Evolutionary conservation across 2,888 invertebrate species (phyloP).

Genomic region (Lasius platythorax): DNA sequence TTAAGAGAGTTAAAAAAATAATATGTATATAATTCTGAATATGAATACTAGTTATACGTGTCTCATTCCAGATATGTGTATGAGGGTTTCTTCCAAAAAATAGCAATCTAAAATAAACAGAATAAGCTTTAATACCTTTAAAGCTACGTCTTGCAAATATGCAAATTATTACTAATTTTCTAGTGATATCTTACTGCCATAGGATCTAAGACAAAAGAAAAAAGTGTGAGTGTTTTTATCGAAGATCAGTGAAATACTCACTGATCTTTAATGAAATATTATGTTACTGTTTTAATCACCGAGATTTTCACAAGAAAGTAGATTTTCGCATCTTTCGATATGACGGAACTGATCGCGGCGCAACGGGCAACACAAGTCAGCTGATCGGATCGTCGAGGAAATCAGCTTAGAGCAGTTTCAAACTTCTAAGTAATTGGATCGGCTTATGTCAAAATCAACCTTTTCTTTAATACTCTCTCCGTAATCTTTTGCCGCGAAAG

Average conservation of each 20-base stretch:
- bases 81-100: too few relatives aligned
- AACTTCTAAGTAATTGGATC: slow-evolving; percentile 66
- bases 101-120: not conserved
- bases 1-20: not conserved
- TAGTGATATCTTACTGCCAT: too few relatives aligned
- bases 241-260: too few relatives aligned
- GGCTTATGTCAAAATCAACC: slow-evolving; percentile 59
- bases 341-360: not conserved
- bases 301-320: not conserved
- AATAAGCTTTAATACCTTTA: too few relatives aligned
- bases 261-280: too few relatives aligned
- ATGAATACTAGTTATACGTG: not conserved
- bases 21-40: too few relatives aligned
- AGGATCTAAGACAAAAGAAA: too few relatives aligned
- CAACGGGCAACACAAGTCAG: slow-evolving; percentile 53
- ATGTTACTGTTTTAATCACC: not conserved
- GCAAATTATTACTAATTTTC: not conserved
- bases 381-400: slow-evolving; percentile 58
- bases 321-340: not conserved
- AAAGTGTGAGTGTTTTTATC: too few relatives aligned
- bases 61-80: not conserved
- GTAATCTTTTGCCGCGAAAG: slow-evolving; percentile 44
- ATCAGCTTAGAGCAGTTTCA: slow-evolving; percentile 64
- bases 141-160: not conserved
- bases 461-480: slow-evolving; percentile 52